phyloP scores from a whole-genome alignment of 2,797 vertebrate species.

The Poeciliopsis infans region DNA sequence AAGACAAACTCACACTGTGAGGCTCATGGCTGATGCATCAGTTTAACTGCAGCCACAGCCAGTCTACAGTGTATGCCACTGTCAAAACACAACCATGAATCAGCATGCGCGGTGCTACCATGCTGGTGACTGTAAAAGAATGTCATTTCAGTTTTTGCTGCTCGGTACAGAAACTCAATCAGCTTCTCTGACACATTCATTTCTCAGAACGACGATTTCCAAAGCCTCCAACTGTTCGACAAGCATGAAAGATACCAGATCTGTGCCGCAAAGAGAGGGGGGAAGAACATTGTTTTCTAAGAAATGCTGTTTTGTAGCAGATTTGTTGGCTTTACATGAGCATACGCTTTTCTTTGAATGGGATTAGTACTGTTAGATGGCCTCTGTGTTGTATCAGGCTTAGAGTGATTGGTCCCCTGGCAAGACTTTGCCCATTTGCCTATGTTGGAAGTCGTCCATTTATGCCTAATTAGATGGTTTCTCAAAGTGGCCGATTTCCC shows the following conservation, averaged over 20 bases:
- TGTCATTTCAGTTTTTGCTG: neutral
- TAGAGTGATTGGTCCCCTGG: constrained; percentile 77
- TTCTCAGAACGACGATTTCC: no score
- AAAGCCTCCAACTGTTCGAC: no score
- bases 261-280: no score
- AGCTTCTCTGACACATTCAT: neutral
- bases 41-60: neutral
- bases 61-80: no score
- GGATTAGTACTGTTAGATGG: constrained; percentile 44
- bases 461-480: constrained; percentile 72
- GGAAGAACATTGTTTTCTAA: no score
- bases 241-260: no score
- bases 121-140: neutral
- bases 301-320: constrained; percentile 25
- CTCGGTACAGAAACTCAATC: constrained; percentile 5
- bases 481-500: constrained; percentile 49
- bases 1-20: no score
- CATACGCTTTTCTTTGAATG: constrained; percentile 31
- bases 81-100: no score
- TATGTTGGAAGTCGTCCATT: constrained; percentile 71
- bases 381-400: constrained; percentile 55
- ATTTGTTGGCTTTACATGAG: constrained; percentile 15
- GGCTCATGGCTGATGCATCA: neutral
- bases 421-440: constrained; percentile 65
- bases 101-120: no score